Conservation (phyloP, 2,113 vertebrate genomes). For the Brachyistius frenatus region DNA sequence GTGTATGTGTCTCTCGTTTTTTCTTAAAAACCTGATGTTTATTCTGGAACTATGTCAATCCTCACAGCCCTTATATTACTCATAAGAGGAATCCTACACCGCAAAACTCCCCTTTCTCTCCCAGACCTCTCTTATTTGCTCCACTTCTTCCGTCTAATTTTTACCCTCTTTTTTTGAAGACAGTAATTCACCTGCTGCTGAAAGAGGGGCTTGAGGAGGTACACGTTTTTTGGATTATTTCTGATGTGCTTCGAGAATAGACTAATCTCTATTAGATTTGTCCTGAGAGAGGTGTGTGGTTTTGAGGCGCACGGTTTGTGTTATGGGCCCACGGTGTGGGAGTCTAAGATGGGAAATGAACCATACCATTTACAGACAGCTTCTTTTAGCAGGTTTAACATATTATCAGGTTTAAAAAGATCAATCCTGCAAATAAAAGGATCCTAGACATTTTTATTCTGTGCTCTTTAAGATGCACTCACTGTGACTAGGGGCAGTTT, state of each 20-base stretch:
- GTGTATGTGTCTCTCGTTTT: constrained; percentile 57
- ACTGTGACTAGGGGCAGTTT: background rate
- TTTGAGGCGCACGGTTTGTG: constrained; percentile 29
- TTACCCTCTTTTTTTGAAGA: constrained; percentile 14
- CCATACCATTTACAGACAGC: constrained; percentile 12
- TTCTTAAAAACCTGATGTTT: constrained; percentile 71
- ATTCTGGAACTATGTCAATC: constrained; percentile 73
- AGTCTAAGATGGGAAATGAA: constrained; percentile 3
- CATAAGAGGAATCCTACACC: constrained; percentile 48
- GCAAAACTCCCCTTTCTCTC: constrained; percentile 38
- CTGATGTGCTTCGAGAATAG: constrained; percentile 64
- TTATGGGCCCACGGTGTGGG: background rate
- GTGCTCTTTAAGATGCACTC: background rate
- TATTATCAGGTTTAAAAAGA: constrained; percentile 18
- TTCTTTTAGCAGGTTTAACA: constrained; percentile 36
- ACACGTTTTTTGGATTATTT: constrained; percentile 70
- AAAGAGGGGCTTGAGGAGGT: constrained; percentile 61
- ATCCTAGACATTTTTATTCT: background rate
- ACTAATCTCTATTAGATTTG: constrained; percentile 73
- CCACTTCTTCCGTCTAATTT: constrained; percentile 53
- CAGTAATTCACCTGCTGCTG: constrained; percentile 72
- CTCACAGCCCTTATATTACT: constrained; percentile 50
- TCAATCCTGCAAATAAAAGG: constrained; percentile 30
- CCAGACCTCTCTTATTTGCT: constrained; percentile 56
- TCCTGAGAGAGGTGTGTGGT: constrained; percentile 55